Evolutionary conservation across 2,113 vertebrate species (phyloP).

Genomic region (Megalops atlanticus): DNA sequence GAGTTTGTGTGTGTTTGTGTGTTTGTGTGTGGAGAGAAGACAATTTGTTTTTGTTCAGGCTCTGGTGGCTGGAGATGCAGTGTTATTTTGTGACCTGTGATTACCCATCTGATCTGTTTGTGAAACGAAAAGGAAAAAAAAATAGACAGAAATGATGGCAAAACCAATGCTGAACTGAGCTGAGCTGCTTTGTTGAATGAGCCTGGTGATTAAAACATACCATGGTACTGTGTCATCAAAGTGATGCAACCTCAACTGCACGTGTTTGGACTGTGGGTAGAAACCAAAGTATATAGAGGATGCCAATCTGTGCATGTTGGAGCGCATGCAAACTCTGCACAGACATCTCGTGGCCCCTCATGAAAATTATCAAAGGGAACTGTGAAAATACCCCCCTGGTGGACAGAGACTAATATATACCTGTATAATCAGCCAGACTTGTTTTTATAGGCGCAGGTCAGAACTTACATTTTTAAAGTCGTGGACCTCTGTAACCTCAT

Average conservation of each 20-base stretch:
- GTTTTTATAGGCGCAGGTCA: not conserved
- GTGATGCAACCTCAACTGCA: no score
- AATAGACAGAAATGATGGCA: conserved; percentile 22
- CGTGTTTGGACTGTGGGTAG: not conserved
- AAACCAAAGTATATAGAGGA: no score
- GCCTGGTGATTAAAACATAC: not conserved
- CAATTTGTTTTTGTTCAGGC: not conserved
- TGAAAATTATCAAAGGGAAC: not conserved
- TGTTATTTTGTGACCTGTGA: conserved; percentile 30
- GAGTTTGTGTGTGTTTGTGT: conserved; percentile 21
- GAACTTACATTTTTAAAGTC: conserved; percentile 92
- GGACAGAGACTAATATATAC: not conserved
- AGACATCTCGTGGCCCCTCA: no score
- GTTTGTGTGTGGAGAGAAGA: not conserved
- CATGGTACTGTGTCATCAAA: not conserved
- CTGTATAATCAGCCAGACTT: not conserved
- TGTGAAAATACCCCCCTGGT: not conserved
- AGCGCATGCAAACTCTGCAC: no score
- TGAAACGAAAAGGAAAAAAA: conserved; percentile 22
- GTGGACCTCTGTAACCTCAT: conserved; percentile 92
- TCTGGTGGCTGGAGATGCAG: not conserved
- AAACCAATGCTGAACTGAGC: not conserved
- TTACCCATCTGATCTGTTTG: conserved; percentile 26
- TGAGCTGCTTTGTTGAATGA: not conserved
- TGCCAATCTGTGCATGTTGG: no score